Conservation (phyloP, 2,797 vertebrate genomes). For the Sebastes vulpes region DNA sequence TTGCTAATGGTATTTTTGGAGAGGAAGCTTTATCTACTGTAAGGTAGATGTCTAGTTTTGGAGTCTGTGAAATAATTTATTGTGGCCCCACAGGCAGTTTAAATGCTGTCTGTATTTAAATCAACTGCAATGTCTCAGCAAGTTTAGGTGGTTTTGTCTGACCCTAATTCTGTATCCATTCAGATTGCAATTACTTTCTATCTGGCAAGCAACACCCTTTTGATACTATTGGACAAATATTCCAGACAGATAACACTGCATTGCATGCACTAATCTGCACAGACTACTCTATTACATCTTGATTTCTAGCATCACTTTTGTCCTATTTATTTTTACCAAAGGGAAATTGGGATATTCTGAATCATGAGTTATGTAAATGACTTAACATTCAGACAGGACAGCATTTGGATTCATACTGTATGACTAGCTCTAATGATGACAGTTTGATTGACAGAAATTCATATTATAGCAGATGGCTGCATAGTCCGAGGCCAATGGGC, state of each 20-base stretch:
- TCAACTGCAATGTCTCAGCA: slow-evolving; percentile 66
- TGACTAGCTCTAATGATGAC: slow-evolving; percentile 32
- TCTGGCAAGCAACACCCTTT: slow-evolving; percentile 10
- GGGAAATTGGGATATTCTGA: slow-evolving; percentile 24
- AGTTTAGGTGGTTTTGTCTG: slow-evolving; percentile 55
- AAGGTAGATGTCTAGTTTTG: slow-evolving; percentile 77
- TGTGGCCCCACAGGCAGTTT: slow-evolving; percentile 68
- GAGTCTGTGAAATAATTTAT: slow-evolving; percentile 79
- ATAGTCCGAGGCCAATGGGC: slow-evolving; percentile 7
- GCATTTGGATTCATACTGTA: slow-evolving; percentile 24
- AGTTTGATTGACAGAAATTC: slow-evolving; percentile 59
- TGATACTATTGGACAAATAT: slow-evolving; percentile 9
- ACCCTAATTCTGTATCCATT: slow-evolving; percentile 49
- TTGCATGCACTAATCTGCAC: slow-evolving; percentile 22
- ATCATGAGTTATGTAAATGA: slow-evolving; percentile 36
- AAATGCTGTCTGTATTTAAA: slow-evolving; percentile 79
- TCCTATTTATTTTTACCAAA: slow-evolving; percentile 7
- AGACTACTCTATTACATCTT: slow-evolving; percentile 27
- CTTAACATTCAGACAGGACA: slow-evolving; percentile 17
- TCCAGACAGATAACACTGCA: slow-evolving; percentile 26
- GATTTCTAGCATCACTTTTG: slow-evolving; percentile 54
- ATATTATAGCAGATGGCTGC: slow-evolving; percentile 52
- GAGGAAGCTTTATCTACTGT: slow-evolving; percentile 78
- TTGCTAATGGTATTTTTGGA: slow-evolving; percentile 81
- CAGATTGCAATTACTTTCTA: slow-evolving; percentile 30